Base-by-base conservation (phyloP, 2,797 vertebrate genomes). In the Amblyraja radiata region DNA sequence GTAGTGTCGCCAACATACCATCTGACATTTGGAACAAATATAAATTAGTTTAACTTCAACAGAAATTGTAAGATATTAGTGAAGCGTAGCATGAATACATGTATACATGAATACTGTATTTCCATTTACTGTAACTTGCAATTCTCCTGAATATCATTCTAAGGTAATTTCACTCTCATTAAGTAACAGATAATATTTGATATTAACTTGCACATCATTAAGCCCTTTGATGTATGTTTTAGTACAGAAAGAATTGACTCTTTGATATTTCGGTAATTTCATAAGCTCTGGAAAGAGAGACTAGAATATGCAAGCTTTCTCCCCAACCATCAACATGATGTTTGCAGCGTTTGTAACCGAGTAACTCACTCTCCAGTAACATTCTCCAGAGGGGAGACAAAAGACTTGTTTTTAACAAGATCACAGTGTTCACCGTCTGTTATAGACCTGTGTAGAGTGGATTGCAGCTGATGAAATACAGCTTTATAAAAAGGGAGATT, bases 361-460 rank as follows among this genome's bases (percentile, higher is more conserved):
- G 94, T n/a, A 95, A 94, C 80, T 94, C 94, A 46, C 94, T 95
- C 92, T 94, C 94, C 93, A 94, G 93, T 93, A 79, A 93, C 76
- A 90, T 95, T 95, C 94, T 93, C 94, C 74, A 74, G 95, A 94
- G 94, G 93, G 96, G 95, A 93, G 94, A 94, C 94, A 96, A 96
- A 97, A 96, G 94, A 65, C 94, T 95, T 94, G 94, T 95, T 94
- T 46, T 93, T 58, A 94, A 93, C 93, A 94, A 94, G 93, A 95
- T 96, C 94, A 76, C 94, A 94, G 94, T 95, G 96, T 96, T 97
- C 96, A 96, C 95, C 97, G 94, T 97, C 96, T 14, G 94, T 93
- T 90, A 93, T 94, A 93, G 95, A 96, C 97, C 94, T 93, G 94
- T 95, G 94, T 93, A 93, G 91, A 95, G 94, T 93, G 94, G 93